Percentiles rank a stretch among this genome's conserved stretches.
phyloP scores from a whole-genome alignment of 2,113 vertebrate genomes.

The Malurus melanocephalus region DNA sequence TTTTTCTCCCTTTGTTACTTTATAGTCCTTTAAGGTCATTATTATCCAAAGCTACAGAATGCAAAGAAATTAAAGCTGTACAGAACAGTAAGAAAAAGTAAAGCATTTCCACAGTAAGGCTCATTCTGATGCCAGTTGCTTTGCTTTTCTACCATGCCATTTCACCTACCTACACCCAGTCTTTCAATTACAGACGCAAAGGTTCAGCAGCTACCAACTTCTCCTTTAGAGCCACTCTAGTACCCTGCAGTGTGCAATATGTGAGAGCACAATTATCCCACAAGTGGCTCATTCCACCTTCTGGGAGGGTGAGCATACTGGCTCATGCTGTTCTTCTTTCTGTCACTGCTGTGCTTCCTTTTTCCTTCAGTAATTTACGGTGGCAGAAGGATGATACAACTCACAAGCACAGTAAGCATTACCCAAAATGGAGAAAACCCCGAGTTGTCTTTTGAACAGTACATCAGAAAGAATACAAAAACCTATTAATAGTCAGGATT shows the following conservation, averaged over 20 bases:
- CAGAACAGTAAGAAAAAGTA: not conserved
- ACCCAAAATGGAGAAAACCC: conserved; percentile 3
- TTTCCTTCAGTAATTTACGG: not conserved
- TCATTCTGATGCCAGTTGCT: not conserved
- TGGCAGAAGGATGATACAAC: not conserved
- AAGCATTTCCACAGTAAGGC: not conserved
- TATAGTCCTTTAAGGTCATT: not conserved
- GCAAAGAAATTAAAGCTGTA: not conserved
- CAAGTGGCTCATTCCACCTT: not conserved
- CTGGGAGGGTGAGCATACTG: not conserved
- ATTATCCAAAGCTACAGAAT: not conserved
- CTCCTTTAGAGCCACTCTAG: not conserved
- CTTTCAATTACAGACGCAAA: not conserved
- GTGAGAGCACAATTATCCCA: not conserved
- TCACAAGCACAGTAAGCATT: not conserved
- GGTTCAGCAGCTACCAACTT: not conserved
- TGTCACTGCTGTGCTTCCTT: not conserved
- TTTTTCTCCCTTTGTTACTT: not conserved
- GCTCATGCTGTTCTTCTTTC: not conserved
- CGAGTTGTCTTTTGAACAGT: not conserved
- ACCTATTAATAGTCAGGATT: not conserved
- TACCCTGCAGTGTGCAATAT: conserved; percentile 4
- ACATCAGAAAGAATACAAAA: not conserved
- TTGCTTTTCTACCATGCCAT: not conserved
- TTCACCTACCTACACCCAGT: conserved; percentile 18